phyloP scores from a whole-genome alignment of 2,113 vertebrate genomes.

The Coracopsis vasa region DNA sequence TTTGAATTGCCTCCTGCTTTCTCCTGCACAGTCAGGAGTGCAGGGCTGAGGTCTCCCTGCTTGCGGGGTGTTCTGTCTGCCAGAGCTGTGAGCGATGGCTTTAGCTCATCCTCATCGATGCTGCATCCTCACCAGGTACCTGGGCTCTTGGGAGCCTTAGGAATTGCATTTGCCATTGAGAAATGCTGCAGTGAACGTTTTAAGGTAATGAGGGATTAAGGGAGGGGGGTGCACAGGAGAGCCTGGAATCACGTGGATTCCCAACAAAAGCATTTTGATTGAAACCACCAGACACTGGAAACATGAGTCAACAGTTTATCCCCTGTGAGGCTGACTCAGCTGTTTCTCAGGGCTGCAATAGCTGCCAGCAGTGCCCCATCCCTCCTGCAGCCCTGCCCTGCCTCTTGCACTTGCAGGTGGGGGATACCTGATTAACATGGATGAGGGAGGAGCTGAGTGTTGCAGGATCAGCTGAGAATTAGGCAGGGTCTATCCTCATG shows the following conservation, averaged over 20 bases:
- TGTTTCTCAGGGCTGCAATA: rapidly evolving
- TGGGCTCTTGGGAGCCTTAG: not conserved
- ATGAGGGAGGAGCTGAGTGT: not conserved
- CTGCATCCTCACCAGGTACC: not conserved
- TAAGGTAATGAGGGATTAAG: not conserved
- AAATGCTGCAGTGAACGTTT: not conserved
- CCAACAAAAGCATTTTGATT: not conserved
- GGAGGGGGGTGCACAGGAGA: not conserved
- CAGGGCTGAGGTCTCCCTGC: not conserved
- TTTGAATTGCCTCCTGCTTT: not conserved
- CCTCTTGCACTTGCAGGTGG: not conserved
- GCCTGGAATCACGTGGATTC: not conserved
- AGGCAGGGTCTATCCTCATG: not conserved
- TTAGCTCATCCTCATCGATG: not conserved
- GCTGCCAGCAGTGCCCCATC: not conserved
- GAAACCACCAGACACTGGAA: not conserved
- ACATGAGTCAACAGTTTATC: not conserved
- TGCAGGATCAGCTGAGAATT: not conserved
- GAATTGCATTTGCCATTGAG: not conserved
- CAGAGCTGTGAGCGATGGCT: not conserved
- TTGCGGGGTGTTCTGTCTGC: not conserved
- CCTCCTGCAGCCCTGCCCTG: not conserved
- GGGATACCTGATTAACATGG: not conserved
- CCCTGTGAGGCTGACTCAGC: rapidly evolving
- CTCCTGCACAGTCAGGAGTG: not conserved